A percentile compares a stretch with the other conserved stretches of the same genome.
Evolutionary conservation across 2,888 invertebrate species (phyloP).

Genomic region (Notocelia uddmanniana): DNA sequence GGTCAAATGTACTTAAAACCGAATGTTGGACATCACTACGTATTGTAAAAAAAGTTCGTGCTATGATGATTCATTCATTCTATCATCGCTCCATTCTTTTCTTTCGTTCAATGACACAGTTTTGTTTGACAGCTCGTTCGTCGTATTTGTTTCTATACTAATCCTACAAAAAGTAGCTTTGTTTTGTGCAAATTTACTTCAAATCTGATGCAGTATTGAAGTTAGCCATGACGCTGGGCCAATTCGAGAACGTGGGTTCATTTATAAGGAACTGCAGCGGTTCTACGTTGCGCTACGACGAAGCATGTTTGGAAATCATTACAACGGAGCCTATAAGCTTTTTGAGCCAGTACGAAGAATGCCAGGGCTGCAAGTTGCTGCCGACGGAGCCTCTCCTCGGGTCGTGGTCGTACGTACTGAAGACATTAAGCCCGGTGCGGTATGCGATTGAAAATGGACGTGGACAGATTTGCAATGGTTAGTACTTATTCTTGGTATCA

Average conservation of each 20-base stretch:
- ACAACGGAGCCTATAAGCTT: conserved; percentile 66
- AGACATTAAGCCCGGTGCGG: conserved; percentile 70
- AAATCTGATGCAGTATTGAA: conserved; percentile 48
- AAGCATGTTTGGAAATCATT: conserved; percentile 78
- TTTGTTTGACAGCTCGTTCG: conserved; percentile 42
- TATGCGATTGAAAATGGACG: conserved; percentile 63
- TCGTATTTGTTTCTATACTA: conserved; percentile 38
- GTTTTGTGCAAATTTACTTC: conserved; percentile 33
- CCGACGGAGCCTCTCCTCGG: conserved; percentile 55
- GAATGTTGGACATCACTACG: conserved; percentile 12
- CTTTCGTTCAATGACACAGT: conserved; percentile 43
- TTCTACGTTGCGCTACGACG: conserved; percentile 68
- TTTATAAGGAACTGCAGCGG: conserved; percentile 70
- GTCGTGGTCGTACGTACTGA: conserved; percentile 62
- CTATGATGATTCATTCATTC: conserved; percentile 38
- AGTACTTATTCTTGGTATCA: conserved; percentile 47
- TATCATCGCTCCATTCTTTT: neutral
- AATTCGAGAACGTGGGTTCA: conserved; percentile 77
- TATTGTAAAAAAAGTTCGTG: conserved; percentile 1
- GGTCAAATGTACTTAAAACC: neutral
- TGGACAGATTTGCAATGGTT: conserved; percentile 76
- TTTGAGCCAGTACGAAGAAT: conserved; percentile 79
- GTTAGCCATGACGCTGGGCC: conserved; percentile 62
- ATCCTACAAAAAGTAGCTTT: conserved; percentile 33
- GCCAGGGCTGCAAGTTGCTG: conserved; percentile 72